Evolutionary conservation across 2,113 vertebrate species (phyloP), one percentile per base, ranked within the genome.

Genomic region (Hepsetus odoe): DNA sequence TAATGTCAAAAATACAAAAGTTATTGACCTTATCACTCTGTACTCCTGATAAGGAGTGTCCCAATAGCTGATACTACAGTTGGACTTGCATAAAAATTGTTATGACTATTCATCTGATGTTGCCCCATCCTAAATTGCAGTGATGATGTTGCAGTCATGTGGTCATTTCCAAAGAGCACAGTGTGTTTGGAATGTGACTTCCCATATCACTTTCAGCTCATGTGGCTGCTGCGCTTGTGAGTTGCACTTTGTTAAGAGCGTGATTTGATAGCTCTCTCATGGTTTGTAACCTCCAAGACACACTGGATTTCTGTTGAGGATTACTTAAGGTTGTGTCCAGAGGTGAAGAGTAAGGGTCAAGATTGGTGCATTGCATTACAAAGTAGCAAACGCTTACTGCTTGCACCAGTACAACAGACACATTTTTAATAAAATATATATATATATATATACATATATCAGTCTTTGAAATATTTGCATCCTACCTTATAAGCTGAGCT

Each of bases 221-320:
- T 82, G 62, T 18, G 1, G 40, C 76, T 67, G n/a, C 16, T 42
- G 56, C 62, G 77, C 80, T 82, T 51, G 68, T 84, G 80, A 79
- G 80, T 26, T 83, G 78, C 78, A 82, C 68, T 79, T 74, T 22
- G 16, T 83, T 87, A 87, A 85, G 80, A 82, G 84, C 85, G 74
- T 79, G 83, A 84, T 85, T 86, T 80, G 61, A 81, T 79, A 77
- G 82, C 83, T 81, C 81, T 85, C 85, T 89, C 83, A 89, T 86
- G 83, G 86, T 84, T 16, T n/a, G 62, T 81, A 80, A 86, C 82
- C 82, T 84, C 79, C 72, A 28, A 65, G 74, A 74, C 69, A 67
- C 66, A 70, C 51, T 72, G 64, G 71, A 58, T 82, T 82, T 84
- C 79, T 83, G 81, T 75, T 71, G 78, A 71, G 74, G 53, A 86